Percentiles rank a stretch among this genome's conserved stretches.
These are phyloP conservation scores for Ursus arctos DNA, from an alignment of 2,113 vertebrate species.

Conservation along the genomic window DNA sequence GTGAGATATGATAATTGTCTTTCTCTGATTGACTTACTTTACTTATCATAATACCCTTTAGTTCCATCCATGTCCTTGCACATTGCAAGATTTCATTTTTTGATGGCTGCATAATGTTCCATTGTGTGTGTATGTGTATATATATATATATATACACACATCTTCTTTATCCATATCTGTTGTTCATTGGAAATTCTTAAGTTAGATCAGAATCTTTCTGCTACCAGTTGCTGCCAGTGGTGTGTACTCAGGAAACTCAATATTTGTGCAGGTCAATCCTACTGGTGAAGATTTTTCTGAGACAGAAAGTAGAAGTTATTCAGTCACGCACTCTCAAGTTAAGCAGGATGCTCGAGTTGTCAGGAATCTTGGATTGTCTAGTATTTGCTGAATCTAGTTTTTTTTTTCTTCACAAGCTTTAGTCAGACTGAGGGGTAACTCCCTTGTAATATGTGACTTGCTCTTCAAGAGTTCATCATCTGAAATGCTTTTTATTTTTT, in stretches of 20 bases:
- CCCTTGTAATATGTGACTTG: not conserved
- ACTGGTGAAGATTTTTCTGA: not conserved
- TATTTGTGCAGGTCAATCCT: not conserved
- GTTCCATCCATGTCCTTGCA: no score
- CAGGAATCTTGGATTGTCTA: slow-evolving; percentile 1
- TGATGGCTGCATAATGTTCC: no score
- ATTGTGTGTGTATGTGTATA: no score
- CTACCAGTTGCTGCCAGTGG: not conserved
- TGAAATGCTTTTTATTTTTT: not conserved
- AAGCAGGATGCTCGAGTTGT: not conserved
- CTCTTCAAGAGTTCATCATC: not conserved
- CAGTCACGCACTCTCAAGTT: not conserved
- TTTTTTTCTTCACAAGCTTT: not conserved
- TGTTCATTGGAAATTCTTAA: not conserved
- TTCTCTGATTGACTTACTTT: no score
- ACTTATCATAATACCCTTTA: no score
- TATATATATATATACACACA: no score
- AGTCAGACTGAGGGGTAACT: not conserved
- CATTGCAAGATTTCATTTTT: no score
- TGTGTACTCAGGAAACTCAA: not conserved
- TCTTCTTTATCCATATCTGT: no score
- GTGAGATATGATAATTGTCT: no score
- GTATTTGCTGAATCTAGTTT: not conserved
- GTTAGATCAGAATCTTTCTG: not conserved
- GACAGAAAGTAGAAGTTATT: not conserved